Conservation (phyloP, 1,140 invertebrate species). For the Lepidostoma basale region DNA sequence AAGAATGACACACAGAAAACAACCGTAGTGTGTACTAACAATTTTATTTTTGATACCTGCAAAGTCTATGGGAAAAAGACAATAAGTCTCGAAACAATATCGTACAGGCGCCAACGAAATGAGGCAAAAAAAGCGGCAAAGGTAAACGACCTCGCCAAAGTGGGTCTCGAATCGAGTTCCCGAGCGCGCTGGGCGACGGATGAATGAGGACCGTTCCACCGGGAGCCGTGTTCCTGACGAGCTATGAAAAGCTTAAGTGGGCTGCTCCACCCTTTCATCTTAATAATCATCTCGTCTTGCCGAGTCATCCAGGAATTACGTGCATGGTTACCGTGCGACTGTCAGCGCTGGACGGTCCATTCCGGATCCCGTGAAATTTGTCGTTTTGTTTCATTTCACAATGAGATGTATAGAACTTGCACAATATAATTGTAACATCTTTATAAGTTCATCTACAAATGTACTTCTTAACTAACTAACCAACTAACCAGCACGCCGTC, state of each 20-base stretch:
- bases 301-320: slow-evolving; percentile 38
- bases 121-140: not conserved
- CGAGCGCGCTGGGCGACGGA: not conserved
- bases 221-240: not conserved
- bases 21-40: not conserved
- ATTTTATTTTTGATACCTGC: slow-evolving; percentile 12
- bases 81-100: slow-evolving; percentile 6
- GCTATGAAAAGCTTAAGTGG: slow-evolving; percentile 32
- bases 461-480: too few species aligned
- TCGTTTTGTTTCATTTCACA: slow-evolving; percentile 14
- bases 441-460: too few species aligned
- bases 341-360: not conserved
- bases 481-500: too few species aligned
- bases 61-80: slow-evolving; percentile 11
- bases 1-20: slow-evolving; percentile 7
- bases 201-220: not conserved
- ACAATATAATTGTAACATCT: too few species aligned
- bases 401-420: too few species aligned
- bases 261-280: slow-evolving; percentile 32
- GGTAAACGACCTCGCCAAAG: slow-evolving; percentile 5
- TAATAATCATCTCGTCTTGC: slow-evolving; percentile 20
- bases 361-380: not conserved
- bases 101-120: not conserved
- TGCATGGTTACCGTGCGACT: slow-evolving; percentile 29
- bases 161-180: not conserved